Percentiles rank a stretch among this genome's conserved stretches.
phyloP scores from a whole-genome alignment of 2,797 vertebrate genomes.

The Cebuella pygmaea region DNA sequence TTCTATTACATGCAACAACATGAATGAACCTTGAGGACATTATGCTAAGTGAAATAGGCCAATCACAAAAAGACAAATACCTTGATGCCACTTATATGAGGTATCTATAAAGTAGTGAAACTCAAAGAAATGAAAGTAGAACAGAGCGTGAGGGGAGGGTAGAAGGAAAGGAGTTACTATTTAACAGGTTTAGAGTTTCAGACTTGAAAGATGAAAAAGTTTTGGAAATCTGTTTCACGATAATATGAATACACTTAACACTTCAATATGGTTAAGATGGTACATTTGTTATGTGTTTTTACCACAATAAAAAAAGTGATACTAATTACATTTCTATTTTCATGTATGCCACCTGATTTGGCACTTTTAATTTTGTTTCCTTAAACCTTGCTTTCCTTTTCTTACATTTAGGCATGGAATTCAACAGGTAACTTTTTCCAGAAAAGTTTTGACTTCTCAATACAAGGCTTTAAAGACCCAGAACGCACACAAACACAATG shows the following conservation, averaged over 20 bases:
- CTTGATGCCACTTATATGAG: background rate
- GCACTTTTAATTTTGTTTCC: background rate
- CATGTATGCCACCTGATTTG: background rate
- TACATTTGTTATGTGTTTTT: background rate
- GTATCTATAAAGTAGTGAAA: background rate
- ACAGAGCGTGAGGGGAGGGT: background rate
- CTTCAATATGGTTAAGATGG: background rate
- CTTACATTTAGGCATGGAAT: background rate
- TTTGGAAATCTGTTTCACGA: background rate
- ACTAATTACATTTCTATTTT: slow-evolving; percentile 7
- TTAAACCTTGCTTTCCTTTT: background rate
- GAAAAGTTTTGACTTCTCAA: slow-evolving; percentile 20
- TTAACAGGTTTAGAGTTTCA: background rate
- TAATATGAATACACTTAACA: background rate
- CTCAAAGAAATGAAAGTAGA: background rate
- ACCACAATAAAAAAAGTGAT: background rate
- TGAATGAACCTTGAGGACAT: background rate
- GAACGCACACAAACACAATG: background rate
- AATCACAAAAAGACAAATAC: background rate
- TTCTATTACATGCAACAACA: background rate
- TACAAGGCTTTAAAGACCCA: background rate
- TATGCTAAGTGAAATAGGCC: background rate
- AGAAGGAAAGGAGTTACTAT: background rate
- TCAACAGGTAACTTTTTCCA: background rate
- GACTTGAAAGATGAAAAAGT: background rate